phyloP scores from a whole-genome alignment of 2,888 invertebrate genomes.

The Parnassius apollo region DNA sequence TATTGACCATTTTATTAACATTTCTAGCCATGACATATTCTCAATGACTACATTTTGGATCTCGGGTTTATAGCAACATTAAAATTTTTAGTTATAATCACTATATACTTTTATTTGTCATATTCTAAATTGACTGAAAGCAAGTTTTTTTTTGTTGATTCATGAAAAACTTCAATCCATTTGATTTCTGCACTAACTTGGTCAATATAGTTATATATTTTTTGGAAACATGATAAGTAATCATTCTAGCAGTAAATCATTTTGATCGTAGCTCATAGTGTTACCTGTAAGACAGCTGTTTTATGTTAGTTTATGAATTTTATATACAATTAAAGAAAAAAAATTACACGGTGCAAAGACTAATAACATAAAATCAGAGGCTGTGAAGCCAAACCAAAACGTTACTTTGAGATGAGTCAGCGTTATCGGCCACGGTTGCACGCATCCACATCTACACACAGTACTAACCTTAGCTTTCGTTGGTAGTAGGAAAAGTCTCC shows the following conservation, averaged over 20 bases:
- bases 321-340: not conserved
- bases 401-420: constrained; percentile 48
- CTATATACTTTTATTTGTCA: constrained; percentile 54
- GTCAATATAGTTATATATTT: constrained; percentile 47
- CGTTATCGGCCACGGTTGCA: constrained; percentile 8
- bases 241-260: constrained; percentile 3
- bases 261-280: constrained; percentile 9
- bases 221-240: constrained; percentile 5
- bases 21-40: constrained; percentile 71
- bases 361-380: constrained; percentile 50
- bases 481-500: not conserved
- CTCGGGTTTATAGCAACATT: constrained; percentile 64
- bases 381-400: constrained; percentile 73
- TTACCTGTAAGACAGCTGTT: constrained; percentile 12
- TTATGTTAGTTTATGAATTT: constrained; percentile 2
- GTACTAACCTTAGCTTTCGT: constrained; percentile 12
- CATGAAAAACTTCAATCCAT: not conserved
- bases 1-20: constrained; percentile 33
- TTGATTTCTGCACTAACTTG: constrained; percentile 19
- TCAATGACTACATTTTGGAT: constrained; percentile 59
- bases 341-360: not conserved
- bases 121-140: not conserved
- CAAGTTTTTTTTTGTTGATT: not conserved
- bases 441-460: constrained; percentile 4
- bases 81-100: constrained; percentile 47